phyloP scores from a whole-genome alignment of 1,140 invertebrate species.

The Bathynomus jamesi region DNA sequence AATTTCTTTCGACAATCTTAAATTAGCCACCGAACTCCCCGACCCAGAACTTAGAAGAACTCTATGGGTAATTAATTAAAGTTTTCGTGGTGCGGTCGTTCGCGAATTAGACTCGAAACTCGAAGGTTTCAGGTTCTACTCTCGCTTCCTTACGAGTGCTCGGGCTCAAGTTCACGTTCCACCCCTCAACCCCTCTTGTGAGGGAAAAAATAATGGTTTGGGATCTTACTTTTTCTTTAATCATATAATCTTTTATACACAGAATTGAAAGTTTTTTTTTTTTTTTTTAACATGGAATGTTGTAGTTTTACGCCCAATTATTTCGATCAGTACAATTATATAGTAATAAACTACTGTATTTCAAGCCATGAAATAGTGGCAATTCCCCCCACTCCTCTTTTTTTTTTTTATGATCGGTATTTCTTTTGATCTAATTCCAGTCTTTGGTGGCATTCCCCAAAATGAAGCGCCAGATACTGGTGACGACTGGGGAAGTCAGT shows the following conservation, averaged over 20 bases:
- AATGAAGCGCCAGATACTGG: constrained; percentile 81
- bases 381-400: no score
- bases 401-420: not conserved
- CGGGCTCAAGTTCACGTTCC: no score
- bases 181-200: no score
- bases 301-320: no score
- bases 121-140: no score
- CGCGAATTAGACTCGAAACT: constrained; percentile 1
- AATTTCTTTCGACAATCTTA: constrained; percentile 89
- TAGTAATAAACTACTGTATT: no score
- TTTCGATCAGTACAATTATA: no score
- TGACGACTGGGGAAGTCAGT: constrained; percentile 67
- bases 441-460: constrained; percentile 95
- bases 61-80: constrained; percentile 57
- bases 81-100: not conserved
- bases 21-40: constrained; percentile 91
- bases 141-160: no score
- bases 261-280: not conserved
- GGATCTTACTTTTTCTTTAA: no score
- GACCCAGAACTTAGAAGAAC: constrained; percentile 91
- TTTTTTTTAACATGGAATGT: not conserved
- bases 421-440: constrained; percentile 10
- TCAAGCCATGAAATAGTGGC: no score
- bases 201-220: no score
- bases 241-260: not conserved